Percentiles rank a stretch among this genome's conserved stretches.
phyloP scores from a whole-genome alignment of 2,888 invertebrate species.

The Nemurella pictetii region DNA sequence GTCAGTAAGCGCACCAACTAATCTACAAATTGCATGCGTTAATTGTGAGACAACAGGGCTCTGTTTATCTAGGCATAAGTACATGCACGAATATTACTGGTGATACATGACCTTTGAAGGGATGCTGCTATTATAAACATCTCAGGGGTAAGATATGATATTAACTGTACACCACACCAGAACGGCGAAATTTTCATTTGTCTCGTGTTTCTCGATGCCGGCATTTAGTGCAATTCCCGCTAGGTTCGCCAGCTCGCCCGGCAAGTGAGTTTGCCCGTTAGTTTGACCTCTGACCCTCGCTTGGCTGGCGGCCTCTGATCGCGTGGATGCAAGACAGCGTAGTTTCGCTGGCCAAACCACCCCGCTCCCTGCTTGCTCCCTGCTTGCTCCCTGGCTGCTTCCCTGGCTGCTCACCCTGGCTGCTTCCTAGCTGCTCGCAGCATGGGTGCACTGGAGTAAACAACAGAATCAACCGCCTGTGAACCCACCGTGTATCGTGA shows the following conservation, averaged over 20 bases:
- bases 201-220: neutral
- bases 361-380: neutral
- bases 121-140: no score
- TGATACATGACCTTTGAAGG: no score
- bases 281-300: neutral
- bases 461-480: constrained; percentile 6
- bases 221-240: neutral
- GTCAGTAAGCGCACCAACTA: no score
- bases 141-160: neutral
- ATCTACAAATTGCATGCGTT: neutral
- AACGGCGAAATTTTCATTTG: neutral
- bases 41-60: neutral
- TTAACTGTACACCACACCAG: neutral
- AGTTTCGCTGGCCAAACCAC: neutral
- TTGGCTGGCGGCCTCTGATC: neutral
- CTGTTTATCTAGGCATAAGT: neutral
- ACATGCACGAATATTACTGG: no score
- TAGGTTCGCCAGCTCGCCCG: neutral
- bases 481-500: neutral
- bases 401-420: no score
- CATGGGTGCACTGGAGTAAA: neutral
- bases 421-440: neutral
- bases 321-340: neutral
- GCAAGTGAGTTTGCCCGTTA: neutral
- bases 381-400: neutral